phyloP scores from a whole-genome alignment of 1,140 invertebrate species.

The Prorops nasuta region DNA sequence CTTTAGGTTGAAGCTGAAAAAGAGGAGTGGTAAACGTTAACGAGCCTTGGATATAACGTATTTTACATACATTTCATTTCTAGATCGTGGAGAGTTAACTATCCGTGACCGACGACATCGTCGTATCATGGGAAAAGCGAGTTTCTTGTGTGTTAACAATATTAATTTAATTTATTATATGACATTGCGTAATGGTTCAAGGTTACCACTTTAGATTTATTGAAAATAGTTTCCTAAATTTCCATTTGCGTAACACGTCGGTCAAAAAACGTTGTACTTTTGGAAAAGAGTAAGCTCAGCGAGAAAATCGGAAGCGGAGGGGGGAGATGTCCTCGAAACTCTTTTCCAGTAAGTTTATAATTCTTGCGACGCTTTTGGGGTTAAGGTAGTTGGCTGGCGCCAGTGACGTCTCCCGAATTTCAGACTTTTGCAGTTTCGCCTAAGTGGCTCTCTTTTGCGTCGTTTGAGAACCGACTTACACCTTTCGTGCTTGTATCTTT shows the following conservation, averaged over 20 bases:
- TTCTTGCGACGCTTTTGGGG: conserved; percentile 53
- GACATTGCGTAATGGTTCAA: too few species aligned
- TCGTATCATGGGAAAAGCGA: neutral
- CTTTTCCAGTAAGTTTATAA: conserved; percentile 50
- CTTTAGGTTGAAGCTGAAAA: too few species aligned
- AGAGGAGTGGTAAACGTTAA: too few species aligned
- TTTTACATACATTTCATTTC: conserved; percentile 6
- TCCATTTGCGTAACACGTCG: too few species aligned
- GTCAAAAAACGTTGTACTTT: too few species aligned
- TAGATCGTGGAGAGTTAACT: conserved; percentile 19
- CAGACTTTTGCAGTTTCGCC: conserved; percentile 40
- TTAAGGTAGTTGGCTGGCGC: conserved; percentile 53
- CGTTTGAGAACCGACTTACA: conserved; percentile 27
- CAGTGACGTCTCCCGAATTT: conserved; percentile 48
- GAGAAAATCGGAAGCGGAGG: conserved; percentile 21
- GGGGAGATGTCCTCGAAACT: conserved; percentile 30
- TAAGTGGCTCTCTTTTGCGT: conserved; percentile 43
- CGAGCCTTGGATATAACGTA: neutral
- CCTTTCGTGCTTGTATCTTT: too few species aligned
- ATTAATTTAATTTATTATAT: too few species aligned
- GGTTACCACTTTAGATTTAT: too few species aligned
- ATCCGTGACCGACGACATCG: conserved; percentile 10
- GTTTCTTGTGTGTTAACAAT: too few species aligned
- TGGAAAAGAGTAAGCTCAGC: too few species aligned
- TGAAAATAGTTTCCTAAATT: too few species aligned